These are phyloP conservation scores for Hirtodrosophila cameraria DNA, from an alignment of 2,888 invertebrate genomes.

Conservation along the genomic window DNA sequence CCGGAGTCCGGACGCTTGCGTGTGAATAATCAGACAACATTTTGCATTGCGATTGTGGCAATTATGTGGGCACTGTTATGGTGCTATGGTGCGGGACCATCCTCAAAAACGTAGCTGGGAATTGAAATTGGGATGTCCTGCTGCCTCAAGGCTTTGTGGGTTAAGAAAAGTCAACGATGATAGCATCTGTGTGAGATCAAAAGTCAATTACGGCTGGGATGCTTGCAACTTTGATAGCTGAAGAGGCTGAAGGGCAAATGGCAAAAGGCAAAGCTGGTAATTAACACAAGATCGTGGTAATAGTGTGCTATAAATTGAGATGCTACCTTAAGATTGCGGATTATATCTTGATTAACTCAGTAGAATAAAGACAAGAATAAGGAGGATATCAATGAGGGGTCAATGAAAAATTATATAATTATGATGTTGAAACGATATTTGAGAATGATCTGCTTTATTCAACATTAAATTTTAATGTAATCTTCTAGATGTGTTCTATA, in stretches of 20 bases:
- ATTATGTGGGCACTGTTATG: slow-evolving; percentile 61
- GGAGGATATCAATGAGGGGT: neutral
- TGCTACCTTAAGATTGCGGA: slow-evolving; percentile 15
- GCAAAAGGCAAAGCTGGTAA: slow-evolving; percentile 16
- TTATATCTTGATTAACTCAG: slow-evolving; percentile 15
- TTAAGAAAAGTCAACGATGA: slow-evolving; percentile 53
- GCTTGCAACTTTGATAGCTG: neutral
- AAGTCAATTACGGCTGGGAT: slow-evolving; percentile 52
- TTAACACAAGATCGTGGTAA: slow-evolving; percentile 7
- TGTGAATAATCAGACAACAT: slow-evolving; percentile 69
- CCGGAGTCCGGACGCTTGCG: slow-evolving; percentile 43
- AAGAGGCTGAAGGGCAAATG: slow-evolving; percentile 13
- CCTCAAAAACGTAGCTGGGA: slow-evolving; percentile 10
- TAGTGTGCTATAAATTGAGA: neutral
- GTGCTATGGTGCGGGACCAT: slow-evolving; percentile 50
- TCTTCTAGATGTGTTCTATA: too few relatives aligned
- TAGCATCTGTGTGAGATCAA: slow-evolving; percentile 59
- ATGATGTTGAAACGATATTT: too few relatives aligned
- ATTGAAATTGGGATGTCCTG: slow-evolving; percentile 39
- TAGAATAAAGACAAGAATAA: neutral
- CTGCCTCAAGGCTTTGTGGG: slow-evolving; percentile 23
- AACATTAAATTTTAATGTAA: too few relatives aligned
- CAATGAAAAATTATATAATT: neutral
- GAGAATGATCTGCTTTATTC: too few relatives aligned
- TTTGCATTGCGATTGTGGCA: slow-evolving; percentile 69